phyloP scores from a whole-genome alignment of 2,113 vertebrate species.

The Paedocypris sp. region DNA sequence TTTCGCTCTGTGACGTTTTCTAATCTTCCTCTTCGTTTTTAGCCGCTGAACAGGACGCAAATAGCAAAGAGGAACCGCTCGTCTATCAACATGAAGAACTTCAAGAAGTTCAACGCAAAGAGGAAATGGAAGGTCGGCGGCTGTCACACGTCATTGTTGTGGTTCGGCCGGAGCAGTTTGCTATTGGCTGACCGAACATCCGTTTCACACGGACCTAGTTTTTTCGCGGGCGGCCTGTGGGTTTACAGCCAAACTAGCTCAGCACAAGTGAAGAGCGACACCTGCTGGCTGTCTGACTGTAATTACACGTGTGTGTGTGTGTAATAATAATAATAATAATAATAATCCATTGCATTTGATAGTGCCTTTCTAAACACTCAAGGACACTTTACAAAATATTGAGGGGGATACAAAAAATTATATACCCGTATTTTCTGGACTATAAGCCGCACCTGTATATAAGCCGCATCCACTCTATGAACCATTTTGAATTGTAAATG shows the following conservation, averaged over 20 bases:
- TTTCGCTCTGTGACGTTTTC: neutral
- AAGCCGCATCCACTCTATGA: too few relatives aligned
- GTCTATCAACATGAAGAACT: conserved; percentile 72
- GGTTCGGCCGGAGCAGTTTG: neutral
- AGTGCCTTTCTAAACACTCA: too few relatives aligned
- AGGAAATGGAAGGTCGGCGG: conserved; percentile 67
- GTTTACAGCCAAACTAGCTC: too few relatives aligned
- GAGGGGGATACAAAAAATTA: too few relatives aligned
- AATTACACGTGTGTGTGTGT: too few relatives aligned
- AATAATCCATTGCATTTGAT: too few relatives aligned
- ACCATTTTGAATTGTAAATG: too few relatives aligned
- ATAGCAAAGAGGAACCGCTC: conserved; percentile 55
- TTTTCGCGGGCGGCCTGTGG: neutral
- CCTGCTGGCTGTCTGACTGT: too few relatives aligned
- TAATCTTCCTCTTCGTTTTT: neutral
- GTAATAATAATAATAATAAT: too few relatives aligned
- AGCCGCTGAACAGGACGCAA: conserved; percentile 60
- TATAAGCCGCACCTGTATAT: too few relatives aligned
- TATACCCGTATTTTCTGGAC: too few relatives aligned
- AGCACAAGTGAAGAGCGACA: conserved; percentile 15
- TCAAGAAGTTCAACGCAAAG: conserved; percentile 64
- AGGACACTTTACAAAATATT: too few relatives aligned
- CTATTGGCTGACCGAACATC: neutral
- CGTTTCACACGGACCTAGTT: neutral
- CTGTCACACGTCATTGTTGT: neutral